Base-by-base conservation (phyloP, 2,113 vertebrate genomes). In the Phalacrocorax brasilianus region DNA sequence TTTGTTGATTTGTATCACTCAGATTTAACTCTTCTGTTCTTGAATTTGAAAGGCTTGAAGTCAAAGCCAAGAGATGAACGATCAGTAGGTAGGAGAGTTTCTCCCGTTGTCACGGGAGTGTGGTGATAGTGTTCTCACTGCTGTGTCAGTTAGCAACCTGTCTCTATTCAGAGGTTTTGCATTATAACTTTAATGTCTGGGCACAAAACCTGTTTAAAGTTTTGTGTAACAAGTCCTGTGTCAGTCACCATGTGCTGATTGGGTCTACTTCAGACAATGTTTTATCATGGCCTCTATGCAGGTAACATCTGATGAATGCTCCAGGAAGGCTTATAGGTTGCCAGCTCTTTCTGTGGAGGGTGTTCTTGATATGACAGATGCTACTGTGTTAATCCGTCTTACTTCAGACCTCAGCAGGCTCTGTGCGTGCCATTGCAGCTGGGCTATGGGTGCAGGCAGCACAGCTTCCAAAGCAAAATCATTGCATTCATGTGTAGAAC, bases 351-450 rank as follows among this genome's bases (percentile, higher is more conserved):
- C n/a, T 58, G 1, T 50, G 38, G 33, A 49, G 42, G 30, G 13
- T 84, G n/a, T 45, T 84, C 17, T n/a, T 73, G 38, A 94, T 47
- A 21, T 15, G 21, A 38, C 30, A 77, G 21, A n/a, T 47, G n/a
- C 30, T 52, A 1, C 32, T 12, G 27, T 80, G 8, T 9, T 73
- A 19, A 17, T 65, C 52, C 40, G 7, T 45, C 40, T 85, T 38
- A 13, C 22, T 55, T 74, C 58, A 19, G 27, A n/a, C 27, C 15
- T 70, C 45, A 35, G 2, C 30, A 58, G 53, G 35, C 72, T 81
- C 49, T 7, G 2, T 26, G 8, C 4, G 0, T 44, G 3, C 23
- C 18, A 2, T 65, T 66, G 32, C 27, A 63, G 42, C 27, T 72
- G 33, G 30, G 9, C 15, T 11, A 56, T 58, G 59, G n/a, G 5